Evolutionary conservation across 2,888 invertebrate genomes (phyloP).

Genomic region (Cremastinae sp.): DNA sequence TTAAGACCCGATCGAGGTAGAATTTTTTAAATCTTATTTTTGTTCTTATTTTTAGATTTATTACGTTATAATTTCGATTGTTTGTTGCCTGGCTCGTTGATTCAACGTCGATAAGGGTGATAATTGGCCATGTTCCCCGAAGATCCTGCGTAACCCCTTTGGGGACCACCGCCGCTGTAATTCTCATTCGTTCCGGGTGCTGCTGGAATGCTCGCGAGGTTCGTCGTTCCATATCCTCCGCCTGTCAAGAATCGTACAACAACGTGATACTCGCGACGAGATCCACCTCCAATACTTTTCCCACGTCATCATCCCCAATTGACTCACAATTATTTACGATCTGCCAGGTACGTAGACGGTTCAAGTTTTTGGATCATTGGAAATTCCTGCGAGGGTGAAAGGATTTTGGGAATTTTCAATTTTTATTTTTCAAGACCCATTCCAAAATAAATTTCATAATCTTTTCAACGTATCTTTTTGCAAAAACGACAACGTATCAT

Average conservation of each 20-base stretch:
- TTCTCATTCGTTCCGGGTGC: slow-evolving; percentile 73
- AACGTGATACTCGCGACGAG: slow-evolving; percentile 71
- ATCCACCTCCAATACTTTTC: slow-evolving; percentile 3
- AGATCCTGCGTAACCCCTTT: slow-evolving; percentile 72
- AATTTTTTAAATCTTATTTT: slow-evolving; percentile 23
- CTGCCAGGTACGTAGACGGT: slow-evolving; percentile 31
- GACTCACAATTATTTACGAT: slow-evolving; percentile 24
- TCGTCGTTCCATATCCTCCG: slow-evolving; percentile 72
- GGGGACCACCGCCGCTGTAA: slow-evolving; percentile 72
- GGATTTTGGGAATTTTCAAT: background rate
- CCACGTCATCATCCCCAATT: no score
- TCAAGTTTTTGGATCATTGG: background rate
- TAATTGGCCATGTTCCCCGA: slow-evolving; percentile 74
- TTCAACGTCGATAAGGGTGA: slow-evolving; percentile 77
- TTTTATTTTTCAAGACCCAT: background rate
- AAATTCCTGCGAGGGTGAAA: slow-evolving; percentile 7
- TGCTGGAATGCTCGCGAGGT: slow-evolving; percentile 70
- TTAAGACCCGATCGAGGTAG: slow-evolving; percentile 42
- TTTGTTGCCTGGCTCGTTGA: slow-evolving; percentile 24
- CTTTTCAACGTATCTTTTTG: no score
- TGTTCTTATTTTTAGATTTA: slow-evolving; percentile 11
- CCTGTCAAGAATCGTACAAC: slow-evolving; percentile 67
- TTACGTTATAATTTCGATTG: slow-evolving; percentile 25
- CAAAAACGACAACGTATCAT: no score
- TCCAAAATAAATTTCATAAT: no score